Evolutionary conservation across 2,888 invertebrate genomes (phyloP), one percentile per base, ranked within the genome.

Genomic region (Drosophila fungiperda): DNA sequence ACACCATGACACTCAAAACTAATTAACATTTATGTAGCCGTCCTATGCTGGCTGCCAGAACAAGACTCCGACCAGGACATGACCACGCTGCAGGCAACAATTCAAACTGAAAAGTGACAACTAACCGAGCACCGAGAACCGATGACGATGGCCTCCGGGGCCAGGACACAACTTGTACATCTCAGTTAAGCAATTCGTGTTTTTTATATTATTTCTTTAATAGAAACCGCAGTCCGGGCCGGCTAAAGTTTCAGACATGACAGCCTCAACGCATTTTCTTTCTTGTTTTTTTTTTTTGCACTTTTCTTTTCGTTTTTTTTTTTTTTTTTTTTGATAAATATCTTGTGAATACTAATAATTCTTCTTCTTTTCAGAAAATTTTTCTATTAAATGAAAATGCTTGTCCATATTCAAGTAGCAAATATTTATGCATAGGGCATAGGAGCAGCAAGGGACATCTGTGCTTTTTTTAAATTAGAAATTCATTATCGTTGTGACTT

Each of bases 181-280:
- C 80, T 80, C 76, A 72, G 80, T 78, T 76, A 78, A 78, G 80
- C 72, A 78, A 80, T 76, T 80, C 65, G 76, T 76, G 12, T 9
- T 20, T 32, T 29, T 55, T 29, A 29, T 40, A 29, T 40, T 11
- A 20, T 42, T 42, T 40, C 15, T 32, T 20, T 40, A 20, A 20
- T 32, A 42, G 42, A 23, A 32, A 57, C 32, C 57, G 42, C 57
- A 32, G 32, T 15, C 57, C 40, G 42, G 57, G 20, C 32, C 40
- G 29, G 32, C 57, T 17, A 32, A 57, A 57, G 29, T 42, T 42
- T 57, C 42, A 11, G 40, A 20, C 57, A 32, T 32, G 57, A 57
- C 57, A 57, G 9, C 57, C 42, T 11, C 57, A 42, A 57, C 57
- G 57, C 57, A 42, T 42, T 57, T 57, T 42, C 29, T 42, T 15